phyloP scores from a whole-genome alignment of 2,888 invertebrate species.

The Thera obeliscata region DNA sequence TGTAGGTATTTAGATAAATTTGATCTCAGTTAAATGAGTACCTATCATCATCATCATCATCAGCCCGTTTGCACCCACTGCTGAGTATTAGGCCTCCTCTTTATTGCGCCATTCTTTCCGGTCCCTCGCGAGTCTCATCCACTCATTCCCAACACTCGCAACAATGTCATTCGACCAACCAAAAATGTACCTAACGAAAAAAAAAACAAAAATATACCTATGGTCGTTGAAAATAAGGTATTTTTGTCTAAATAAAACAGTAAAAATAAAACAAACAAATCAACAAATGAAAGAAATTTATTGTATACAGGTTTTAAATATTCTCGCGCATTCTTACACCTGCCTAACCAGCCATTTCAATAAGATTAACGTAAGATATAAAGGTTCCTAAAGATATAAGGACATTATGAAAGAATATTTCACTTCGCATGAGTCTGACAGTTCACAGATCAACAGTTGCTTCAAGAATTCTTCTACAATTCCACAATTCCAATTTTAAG shows the following conservation, averaged over 20 bases:
- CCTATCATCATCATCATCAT: no score
- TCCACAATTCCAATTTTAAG: constrained; percentile 77
- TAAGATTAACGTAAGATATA: constrained; percentile 81
- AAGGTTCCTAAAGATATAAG: constrained; percentile 78
- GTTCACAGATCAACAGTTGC: constrained; percentile 60
- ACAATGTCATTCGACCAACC: no score
- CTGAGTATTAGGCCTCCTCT: no score
- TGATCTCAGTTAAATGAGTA: no score
- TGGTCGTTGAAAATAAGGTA: no score
- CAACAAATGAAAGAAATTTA: constrained; percentile 85
- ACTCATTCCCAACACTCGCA: no score
- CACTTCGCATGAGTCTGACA: constrained; percentile 60
- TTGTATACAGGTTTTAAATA: constrained; percentile 85
- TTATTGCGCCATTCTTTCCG: no score
- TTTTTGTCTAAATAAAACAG: neutral
- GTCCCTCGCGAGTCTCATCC: no score
- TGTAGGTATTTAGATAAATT: no score
- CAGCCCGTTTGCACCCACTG: no score
- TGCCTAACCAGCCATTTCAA: constrained; percentile 79
- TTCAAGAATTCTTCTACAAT: constrained; percentile 69
- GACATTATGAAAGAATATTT: constrained; percentile 71
- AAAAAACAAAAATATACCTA: no score
- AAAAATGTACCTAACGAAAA: no score
- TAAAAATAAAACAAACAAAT: constrained; percentile 73
- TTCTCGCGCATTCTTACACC: constrained; percentile 80